Evolutionary conservation across 2,888 invertebrate genomes (phyloP).

Genomic region (Tridacna gigas): DNA sequence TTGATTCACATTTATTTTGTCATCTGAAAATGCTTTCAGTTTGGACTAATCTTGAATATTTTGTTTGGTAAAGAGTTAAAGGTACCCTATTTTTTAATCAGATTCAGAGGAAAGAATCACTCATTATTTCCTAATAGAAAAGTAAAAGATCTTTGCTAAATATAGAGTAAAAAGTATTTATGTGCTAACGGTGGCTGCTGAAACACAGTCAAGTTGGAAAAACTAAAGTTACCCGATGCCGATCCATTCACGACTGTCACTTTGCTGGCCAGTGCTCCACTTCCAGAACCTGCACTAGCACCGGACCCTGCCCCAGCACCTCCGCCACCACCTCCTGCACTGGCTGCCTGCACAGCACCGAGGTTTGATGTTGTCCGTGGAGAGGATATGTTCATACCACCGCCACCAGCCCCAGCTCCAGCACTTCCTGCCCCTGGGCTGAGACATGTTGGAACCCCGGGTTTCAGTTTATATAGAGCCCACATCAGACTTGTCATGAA

Average conservation of each 20-base stretch:
- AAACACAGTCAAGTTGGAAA: no score
- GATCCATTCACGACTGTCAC: slow-evolving; percentile 68
- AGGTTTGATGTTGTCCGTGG: slow-evolving; percentile 74
- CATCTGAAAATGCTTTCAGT: no score
- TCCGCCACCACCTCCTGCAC: slow-evolving; percentile 62
- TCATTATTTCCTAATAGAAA: no score
- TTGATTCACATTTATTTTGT: no score
- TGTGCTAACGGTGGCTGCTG: no score
- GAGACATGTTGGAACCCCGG: slow-evolving; percentile 74
- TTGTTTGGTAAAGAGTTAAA: no score
- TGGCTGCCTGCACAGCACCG: slow-evolving; percentile 70
- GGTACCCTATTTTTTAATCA: no score
- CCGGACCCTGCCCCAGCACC: slow-evolving; percentile 68
- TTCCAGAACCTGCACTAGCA: slow-evolving; percentile 65
- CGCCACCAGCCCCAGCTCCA: slow-evolving; percentile 63
- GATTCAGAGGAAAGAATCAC: no score
- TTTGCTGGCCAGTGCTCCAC: slow-evolving; percentile 52
- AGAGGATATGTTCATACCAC: slow-evolving; percentile 73
- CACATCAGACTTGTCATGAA: slow-evolving; percentile 80
- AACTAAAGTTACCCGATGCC: slow-evolving; percentile 47
- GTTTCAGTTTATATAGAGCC: slow-evolving; percentile 81
- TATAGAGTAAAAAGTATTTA: no score
- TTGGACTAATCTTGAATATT: no score
- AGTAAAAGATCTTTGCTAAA: no score
- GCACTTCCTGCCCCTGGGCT: slow-evolving; percentile 67